Percentiles rank a stretch among this genome's conserved stretches.
Conservation (phyloP, 2,113 vertebrate genomes). For the Seriola aureovittata region DNA sequence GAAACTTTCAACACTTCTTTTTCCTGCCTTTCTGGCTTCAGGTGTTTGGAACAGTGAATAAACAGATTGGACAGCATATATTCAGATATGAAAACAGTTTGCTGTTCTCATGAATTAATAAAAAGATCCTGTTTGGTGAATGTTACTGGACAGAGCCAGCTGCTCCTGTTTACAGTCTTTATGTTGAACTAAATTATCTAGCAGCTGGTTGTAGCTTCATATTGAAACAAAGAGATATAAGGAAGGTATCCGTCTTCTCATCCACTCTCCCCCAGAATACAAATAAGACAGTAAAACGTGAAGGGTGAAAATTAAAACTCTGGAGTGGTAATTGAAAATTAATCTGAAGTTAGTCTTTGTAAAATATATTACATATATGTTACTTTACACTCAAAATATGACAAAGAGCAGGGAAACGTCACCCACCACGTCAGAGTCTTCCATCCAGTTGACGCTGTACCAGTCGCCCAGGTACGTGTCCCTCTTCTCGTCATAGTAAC, state of each 20-base stretch:
- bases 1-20: slow-evolving; percentile 45
- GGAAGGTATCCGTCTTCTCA: neutral
- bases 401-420: neutral
- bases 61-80: neutral
- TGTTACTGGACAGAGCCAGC: too few species aligned
- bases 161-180: neutral
- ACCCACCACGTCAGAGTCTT: slow-evolving; percentile 94
- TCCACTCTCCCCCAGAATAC: neutral
- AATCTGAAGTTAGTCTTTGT: too few species aligned
- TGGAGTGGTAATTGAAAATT: too few species aligned
- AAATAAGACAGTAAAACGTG: neutral
- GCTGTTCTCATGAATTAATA: too few species aligned
- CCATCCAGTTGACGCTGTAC: slow-evolving; percentile 99
- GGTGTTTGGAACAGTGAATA: neutral
- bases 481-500: slow-evolving; percentile 93
- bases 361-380: too few species aligned
- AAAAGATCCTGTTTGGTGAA: neutral
- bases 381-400: neutral
- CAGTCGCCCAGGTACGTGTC: slow-evolving; percentile 95
- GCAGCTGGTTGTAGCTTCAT: neutral
- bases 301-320: too few species aligned
- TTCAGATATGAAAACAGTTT: neutral
- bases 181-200: neutral
- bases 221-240: neutral
- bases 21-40: slow-evolving; percentile 1